These are phyloP conservation scores for Acholoe squamosa DNA, from an alignment of 2,888 invertebrate species.

Conservation along the genomic window DNA sequence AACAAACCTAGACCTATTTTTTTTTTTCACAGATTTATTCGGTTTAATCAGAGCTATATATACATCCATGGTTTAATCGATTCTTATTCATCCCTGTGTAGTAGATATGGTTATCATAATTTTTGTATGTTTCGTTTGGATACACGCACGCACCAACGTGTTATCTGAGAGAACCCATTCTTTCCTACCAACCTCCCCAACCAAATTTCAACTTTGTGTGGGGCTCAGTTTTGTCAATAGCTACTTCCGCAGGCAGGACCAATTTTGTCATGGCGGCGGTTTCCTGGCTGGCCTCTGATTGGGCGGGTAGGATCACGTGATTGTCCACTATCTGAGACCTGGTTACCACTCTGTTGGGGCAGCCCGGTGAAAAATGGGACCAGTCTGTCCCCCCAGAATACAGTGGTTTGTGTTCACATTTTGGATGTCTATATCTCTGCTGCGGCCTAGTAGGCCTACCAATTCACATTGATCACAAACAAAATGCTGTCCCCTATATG, in stretches of 20 bases:
- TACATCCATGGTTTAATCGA: background rate
- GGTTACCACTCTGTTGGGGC: slow-evolving; percentile 18
- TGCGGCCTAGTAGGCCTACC: too few species aligned
- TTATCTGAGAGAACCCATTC: background rate
- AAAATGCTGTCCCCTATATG: too few species aligned
- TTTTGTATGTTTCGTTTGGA: too few species aligned
- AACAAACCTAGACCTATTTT: too few species aligned
- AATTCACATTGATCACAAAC: too few species aligned
- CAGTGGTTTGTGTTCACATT: too few species aligned
- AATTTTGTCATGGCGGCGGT: background rate
- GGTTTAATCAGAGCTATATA: too few species aligned
- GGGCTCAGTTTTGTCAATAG: background rate
- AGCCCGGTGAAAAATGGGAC: background rate
- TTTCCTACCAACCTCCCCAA: background rate
- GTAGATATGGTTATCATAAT: too few species aligned
- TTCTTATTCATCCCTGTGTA: too few species aligned
- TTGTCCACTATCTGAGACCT: slow-evolving; percentile 14
- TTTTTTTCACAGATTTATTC: too few species aligned
- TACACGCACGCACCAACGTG: too few species aligned
- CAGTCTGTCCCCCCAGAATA: background rate
- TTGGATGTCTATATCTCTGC: too few species aligned
- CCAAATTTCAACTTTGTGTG: background rate
- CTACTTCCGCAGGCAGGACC: background rate
- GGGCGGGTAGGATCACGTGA: background rate
- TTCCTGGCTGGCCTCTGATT: background rate